Base-by-base conservation (phyloP, 2,797 vertebrate genomes). In the Poliocrania exsul region DNA sequence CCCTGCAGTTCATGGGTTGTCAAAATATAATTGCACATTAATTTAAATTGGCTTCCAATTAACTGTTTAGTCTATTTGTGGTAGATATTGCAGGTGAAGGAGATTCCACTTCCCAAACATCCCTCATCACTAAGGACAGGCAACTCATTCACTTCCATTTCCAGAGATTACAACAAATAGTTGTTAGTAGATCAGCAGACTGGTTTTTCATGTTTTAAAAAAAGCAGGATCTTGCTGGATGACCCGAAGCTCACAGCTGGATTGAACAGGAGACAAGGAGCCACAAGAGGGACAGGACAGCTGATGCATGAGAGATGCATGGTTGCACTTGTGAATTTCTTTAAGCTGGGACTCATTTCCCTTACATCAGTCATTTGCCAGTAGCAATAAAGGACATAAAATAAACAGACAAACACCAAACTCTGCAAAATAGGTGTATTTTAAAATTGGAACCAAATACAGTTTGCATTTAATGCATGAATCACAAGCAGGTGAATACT, bases 361-460 rank as follows among this genome's bases (percentile, higher is more conserved):
- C 26, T 85, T 19, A 5, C 3, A 13, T 21, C 29, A 62, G 9
- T 13, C 37, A 16, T 46, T 83, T 81, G 35, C 16, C 86, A 37
- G 57, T 4, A 81, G 57, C 23, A 66, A 56, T 0, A 71, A 13
- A 77, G 42, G 13, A 58, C 6, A 1, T 19, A 91, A 73, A 90
- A 85, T 7, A 19, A 81, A 58, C 11, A 82, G 47, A 89, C 58
- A 80, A 72, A 62, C 35, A 64, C 11, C n/a, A 70, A 11, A 58
- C 47, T 88, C 71, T 86, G 83, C 31, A 88, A 97, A 96, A 96
- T 49, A 79, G 6, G 21, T 96, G 8, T 96, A 96, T 94, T 97
- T 95, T 73, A 70, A 85, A 92, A 71, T 82, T 60, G 61, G 64
- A 90, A 90, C 60, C 61, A 72, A 94, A 82, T 60, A 90, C 28